Percentiles rank a stretch among this genome's conserved stretches.
phyloP scores from a whole-genome alignment of 2,113 vertebrate genomes.

The Nothocercus nigrocapillus region DNA sequence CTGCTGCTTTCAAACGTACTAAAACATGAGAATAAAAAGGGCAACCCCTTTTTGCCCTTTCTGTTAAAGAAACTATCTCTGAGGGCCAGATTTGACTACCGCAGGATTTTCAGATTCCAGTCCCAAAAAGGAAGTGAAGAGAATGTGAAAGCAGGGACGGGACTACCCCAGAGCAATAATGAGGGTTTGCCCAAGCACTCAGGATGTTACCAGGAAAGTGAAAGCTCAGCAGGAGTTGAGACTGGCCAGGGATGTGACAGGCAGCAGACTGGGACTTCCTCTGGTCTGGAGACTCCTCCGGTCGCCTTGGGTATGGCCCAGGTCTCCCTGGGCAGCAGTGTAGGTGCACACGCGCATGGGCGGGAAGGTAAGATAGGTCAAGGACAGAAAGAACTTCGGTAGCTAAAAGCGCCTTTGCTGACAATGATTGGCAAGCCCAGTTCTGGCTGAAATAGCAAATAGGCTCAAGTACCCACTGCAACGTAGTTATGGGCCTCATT shows the following conservation, averaged over 20 bases:
- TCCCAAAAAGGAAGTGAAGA: rapidly evolving
- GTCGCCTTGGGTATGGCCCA: rapidly evolving
- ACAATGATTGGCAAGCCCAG: rapidly evolving
- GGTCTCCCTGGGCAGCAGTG: background rate
- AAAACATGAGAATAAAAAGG: background rate
- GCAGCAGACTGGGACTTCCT: background rate
- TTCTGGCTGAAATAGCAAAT: background rate
- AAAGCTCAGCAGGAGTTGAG: background rate
- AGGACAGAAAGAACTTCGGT: rapidly evolving
- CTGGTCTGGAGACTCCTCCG: background rate
- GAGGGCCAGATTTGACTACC: background rate
- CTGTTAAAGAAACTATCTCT: background rate
- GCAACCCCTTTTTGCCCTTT: background rate
- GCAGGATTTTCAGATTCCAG: background rate
- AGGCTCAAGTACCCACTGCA: background rate
- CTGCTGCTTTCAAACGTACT: background rate
- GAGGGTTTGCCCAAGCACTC: background rate
- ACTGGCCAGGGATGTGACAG: background rate
- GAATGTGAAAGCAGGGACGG: background rate
- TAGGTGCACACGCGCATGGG: rapidly evolving
- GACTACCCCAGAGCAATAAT: rapidly evolving
- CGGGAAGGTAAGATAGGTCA: background rate
- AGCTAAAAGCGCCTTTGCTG: background rate
- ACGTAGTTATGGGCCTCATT: rapidly evolving
- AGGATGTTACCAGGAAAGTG: background rate